These are phyloP conservation scores for Knipowitschia caucasica DNA, from an alignment of 2,797 vertebrate genomes.

Conservation along the genomic window DNA sequence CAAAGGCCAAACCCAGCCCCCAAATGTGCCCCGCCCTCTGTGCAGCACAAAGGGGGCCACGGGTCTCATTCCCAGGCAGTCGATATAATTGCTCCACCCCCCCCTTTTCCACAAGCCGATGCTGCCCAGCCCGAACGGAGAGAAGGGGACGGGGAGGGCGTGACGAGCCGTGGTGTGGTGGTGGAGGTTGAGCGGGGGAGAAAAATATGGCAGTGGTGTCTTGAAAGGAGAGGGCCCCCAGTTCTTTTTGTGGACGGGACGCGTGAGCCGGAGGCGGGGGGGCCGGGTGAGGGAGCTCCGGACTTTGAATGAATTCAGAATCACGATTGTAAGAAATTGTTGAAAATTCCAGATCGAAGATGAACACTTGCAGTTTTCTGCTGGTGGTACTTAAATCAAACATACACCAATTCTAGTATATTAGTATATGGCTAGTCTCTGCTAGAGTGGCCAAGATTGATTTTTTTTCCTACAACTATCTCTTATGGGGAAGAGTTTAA, in stretches of 20 bases:
- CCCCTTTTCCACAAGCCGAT: neutral
- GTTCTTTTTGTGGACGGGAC: conserved; percentile 54
- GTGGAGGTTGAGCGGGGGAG: conserved; percentile 46
- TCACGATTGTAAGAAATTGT: too few relatives aligned
- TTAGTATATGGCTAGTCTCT: too few relatives aligned
- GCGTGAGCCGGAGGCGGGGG: conserved; percentile 28
- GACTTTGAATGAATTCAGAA: too few relatives aligned
- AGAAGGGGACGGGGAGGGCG: neutral
- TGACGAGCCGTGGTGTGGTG: neutral
- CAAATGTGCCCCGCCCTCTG: conserved; percentile 24
- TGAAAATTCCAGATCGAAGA: too few relatives aligned
- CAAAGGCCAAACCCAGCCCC: conserved; percentile 76
- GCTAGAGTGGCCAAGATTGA: too few relatives aligned
- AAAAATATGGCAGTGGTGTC: conserved; percentile 77
- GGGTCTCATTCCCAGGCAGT: conserved; percentile 88
- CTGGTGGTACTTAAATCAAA: too few relatives aligned
- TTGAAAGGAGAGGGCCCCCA: conserved; percentile 65
- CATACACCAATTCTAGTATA: too few relatives aligned
- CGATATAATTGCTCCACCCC: conserved; percentile 83
- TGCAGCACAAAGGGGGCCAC: conserved; percentile 76
- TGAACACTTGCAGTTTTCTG: too few relatives aligned
- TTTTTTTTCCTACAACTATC: too few relatives aligned
- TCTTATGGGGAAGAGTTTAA: too few relatives aligned
- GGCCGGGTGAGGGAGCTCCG: conserved; percentile 44
- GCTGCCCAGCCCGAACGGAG: conserved; percentile 46